phyloP scores from a whole-genome alignment of 2,113 vertebrate genomes.

The Numida meleagris region DNA sequence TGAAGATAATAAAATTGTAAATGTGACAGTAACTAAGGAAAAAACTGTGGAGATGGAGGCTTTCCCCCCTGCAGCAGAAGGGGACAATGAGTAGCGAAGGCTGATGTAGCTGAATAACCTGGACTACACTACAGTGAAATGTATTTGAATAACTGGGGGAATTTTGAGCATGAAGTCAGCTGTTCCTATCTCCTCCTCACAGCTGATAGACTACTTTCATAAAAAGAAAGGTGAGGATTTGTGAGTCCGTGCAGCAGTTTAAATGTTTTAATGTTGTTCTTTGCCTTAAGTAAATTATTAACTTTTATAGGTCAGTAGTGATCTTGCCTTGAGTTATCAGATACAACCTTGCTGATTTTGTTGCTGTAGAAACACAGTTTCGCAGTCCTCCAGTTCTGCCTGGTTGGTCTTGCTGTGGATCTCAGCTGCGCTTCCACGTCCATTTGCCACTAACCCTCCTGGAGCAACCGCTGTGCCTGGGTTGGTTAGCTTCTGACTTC shows the following conservation, averaged over 20 bases:
- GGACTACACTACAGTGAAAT: not conserved
- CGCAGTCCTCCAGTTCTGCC: not conserved
- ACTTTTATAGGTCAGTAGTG: not conserved
- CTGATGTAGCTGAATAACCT: not conserved
- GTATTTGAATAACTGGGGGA: not conserved
- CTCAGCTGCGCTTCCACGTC: fast-evolving
- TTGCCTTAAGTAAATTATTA: not conserved
- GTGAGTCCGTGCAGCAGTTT: not conserved
- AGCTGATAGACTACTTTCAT: not conserved
- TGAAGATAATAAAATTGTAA: not conserved
- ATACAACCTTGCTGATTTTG: not conserved
- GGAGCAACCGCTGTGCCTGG: fast-evolving
- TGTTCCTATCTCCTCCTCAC: not conserved
- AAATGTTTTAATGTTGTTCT: not conserved
- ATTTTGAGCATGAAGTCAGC: not conserved
- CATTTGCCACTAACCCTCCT: fast-evolving
- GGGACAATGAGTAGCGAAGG: not conserved
- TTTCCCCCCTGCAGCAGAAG: not conserved
- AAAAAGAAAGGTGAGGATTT: not conserved
- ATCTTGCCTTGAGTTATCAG: not conserved
- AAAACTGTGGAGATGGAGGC: not conserved
- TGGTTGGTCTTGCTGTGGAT: not conserved
- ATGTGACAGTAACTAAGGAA: not conserved
- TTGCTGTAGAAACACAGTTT: too few species aligned
- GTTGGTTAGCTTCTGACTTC: fast-evolving